phyloP scores from a whole-genome alignment of 2,113 vertebrate species.

The Tupaia chinensis region DNA sequence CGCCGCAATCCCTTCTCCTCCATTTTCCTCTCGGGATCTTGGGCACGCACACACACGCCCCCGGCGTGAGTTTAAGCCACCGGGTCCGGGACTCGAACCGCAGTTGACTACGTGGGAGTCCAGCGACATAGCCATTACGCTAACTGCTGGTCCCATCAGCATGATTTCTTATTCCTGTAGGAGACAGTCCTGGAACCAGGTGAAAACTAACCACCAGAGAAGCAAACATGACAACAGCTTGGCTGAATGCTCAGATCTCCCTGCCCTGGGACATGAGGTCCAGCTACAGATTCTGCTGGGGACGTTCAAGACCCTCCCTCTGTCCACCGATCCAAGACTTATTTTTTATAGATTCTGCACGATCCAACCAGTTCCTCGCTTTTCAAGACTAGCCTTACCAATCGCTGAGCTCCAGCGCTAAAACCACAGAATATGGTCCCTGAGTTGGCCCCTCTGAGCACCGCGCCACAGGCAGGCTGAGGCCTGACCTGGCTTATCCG shows the following conservation, averaged over 20 bases:
- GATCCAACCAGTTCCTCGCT: not conserved
- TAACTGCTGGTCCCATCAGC: not conserved
- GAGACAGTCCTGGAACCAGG: not conserved
- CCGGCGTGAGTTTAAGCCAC: too few relatives aligned
- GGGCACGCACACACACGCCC: too few relatives aligned
- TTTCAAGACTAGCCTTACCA: not conserved
- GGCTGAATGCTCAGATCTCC: fast-evolving
- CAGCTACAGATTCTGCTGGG: not conserved
- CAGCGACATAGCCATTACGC: too few relatives aligned
- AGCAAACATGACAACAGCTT: not conserved
- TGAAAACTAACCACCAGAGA: not conserved
- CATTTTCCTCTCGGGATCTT: too few relatives aligned
- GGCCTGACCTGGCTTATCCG: not conserved
- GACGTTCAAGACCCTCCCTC: not conserved
- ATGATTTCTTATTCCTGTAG: not conserved
- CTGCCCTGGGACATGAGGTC: not conserved
- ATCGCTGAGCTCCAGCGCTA: not conserved
- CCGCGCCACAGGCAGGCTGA: too few relatives aligned
- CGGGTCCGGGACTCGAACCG: too few relatives aligned
- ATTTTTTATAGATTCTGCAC: not conserved
- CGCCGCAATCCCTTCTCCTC: too few relatives aligned
- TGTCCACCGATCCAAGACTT: not conserved
- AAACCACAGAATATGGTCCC: fast-evolving
- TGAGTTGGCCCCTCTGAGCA: not conserved
- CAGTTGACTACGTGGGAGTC: too few relatives aligned